Evolutionary conservation across 2,797 vertebrate genomes (phyloP).

Genomic region (Cyclopterus lumpus): DNA sequence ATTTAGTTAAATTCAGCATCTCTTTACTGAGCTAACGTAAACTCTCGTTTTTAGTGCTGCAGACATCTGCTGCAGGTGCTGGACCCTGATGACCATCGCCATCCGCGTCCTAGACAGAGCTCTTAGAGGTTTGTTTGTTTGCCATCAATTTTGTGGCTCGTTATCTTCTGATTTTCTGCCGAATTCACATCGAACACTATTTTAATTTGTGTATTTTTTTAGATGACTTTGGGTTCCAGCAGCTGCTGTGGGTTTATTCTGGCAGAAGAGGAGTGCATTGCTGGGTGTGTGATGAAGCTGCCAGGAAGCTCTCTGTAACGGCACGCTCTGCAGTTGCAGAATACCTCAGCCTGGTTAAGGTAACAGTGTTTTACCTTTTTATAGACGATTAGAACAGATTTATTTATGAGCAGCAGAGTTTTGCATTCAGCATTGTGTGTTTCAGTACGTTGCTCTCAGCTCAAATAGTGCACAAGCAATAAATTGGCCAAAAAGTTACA

Average conservation of each 20-base stretch:
- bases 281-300: slow-evolving; percentile 95
- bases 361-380: slow-evolving; percentile 60
- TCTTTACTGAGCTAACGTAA: background rate
- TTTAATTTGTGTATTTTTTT: slow-evolving; percentile 23
- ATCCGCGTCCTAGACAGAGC: slow-evolving; percentile 90
- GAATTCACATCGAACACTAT: background rate
- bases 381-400: too few species aligned
- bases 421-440: background rate
- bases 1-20: background rate
- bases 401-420: background rate
- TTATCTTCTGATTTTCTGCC: background rate
- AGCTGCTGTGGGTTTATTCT: slow-evolving; percentile 96
- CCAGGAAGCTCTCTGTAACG: slow-evolving; percentile 90
- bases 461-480: background rate
- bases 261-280: slow-evolving; percentile 97
- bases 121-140: slow-evolving; percentile 83
- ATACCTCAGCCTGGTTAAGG: slow-evolving; percentile 95
- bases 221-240: slow-evolving; percentile 96
- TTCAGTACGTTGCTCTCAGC: background rate
- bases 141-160: background rate
- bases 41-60: slow-evolving; percentile 86
- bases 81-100: slow-evolving; percentile 96
- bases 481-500: background rate
- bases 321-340: slow-evolving; percentile 93
- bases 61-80: slow-evolving; percentile 95